Conservation (phyloP, 2,113 vertebrate genomes). For the Chinchilla lanigera region DNA sequence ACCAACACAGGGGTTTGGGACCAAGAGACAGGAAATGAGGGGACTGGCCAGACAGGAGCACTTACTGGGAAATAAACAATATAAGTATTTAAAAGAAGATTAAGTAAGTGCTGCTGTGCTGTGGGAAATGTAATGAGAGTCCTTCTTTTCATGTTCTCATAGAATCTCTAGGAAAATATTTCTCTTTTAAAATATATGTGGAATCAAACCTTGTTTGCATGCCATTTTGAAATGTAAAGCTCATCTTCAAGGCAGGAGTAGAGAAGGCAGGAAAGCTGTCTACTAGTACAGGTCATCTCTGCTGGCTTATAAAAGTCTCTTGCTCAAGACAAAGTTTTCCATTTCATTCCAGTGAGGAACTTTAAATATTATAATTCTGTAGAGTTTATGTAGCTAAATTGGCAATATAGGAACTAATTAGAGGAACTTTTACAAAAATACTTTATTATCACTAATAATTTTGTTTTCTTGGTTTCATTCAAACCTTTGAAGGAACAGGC, state of each 20-base stretch:
- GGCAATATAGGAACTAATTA: neutral
- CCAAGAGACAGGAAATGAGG: neutral
- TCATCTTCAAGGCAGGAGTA: neutral
- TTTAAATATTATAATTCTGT: neutral
- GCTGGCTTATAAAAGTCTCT: neutral
- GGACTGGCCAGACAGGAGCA: neutral
- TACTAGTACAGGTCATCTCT: neutral
- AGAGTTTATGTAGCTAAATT: neutral
- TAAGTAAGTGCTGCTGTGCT: neutral
- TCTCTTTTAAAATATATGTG: neutral
- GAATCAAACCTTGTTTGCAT: neutral
- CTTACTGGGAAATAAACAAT: neutral
- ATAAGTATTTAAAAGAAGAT: neutral
- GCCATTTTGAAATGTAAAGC: constrained; percentile 19
- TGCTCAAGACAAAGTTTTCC: neutral
- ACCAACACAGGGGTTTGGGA: neutral
- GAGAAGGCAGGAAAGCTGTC: neutral
- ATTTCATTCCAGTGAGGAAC: neutral
- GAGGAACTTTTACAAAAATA: neutral
- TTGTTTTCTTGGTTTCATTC: neutral
- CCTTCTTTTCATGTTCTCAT: neutral
- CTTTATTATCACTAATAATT: constrained; percentile 34
- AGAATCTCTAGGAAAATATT: neutral
- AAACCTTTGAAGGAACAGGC: neutral
- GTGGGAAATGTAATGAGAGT: neutral